A percentile compares a stretch with the other conserved stretches of the same genome.
Evolutionary conservation across 1,140 invertebrate species (phyloP).

Genomic region (Tetramorium simillimum): DNA sequence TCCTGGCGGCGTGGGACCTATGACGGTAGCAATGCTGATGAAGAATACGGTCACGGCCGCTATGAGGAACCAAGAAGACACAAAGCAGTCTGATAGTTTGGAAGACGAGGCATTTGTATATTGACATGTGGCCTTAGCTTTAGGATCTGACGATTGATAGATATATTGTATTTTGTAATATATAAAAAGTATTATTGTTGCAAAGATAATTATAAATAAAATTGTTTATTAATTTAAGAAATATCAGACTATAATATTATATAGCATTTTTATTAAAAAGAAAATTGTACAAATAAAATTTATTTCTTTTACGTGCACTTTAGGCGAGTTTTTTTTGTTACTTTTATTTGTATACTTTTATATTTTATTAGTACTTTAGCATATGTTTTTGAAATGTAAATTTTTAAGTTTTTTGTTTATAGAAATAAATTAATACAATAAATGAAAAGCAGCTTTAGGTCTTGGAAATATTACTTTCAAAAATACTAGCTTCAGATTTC

Average conservation of each 20-base stretch:
- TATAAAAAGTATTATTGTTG: slow-evolving; percentile 40
- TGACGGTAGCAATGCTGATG: slow-evolving; percentile 96
- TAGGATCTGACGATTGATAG: background rate
- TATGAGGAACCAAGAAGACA: slow-evolving; percentile 62
- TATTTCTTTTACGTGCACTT: background rate
- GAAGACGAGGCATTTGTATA: slow-evolving; percentile 11
- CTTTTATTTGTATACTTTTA: background rate
- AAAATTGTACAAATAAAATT: background rate
- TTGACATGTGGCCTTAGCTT: background rate
- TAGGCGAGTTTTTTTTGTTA: background rate
- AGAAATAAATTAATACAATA: no score
- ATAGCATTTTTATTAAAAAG: background rate
- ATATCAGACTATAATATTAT: background rate
- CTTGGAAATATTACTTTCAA: background rate
- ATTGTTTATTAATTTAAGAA: background rate
- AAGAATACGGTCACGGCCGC: slow-evolving; percentile 92
- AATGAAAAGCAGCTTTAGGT: background rate
- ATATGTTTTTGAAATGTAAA: background rate
- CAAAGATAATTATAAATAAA: slow-evolving; percentile 4
- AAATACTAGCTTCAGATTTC: background rate
- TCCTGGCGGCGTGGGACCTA: slow-evolving; percentile 95
- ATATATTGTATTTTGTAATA: slow-evolving; percentile 13
- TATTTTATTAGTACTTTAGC: no score
- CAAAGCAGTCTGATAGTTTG: slow-evolving; percentile 1
- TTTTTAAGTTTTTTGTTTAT: background rate